Conservation (phyloP, 2,888 invertebrate genomes). For the Parnassius glacialis region DNA sequence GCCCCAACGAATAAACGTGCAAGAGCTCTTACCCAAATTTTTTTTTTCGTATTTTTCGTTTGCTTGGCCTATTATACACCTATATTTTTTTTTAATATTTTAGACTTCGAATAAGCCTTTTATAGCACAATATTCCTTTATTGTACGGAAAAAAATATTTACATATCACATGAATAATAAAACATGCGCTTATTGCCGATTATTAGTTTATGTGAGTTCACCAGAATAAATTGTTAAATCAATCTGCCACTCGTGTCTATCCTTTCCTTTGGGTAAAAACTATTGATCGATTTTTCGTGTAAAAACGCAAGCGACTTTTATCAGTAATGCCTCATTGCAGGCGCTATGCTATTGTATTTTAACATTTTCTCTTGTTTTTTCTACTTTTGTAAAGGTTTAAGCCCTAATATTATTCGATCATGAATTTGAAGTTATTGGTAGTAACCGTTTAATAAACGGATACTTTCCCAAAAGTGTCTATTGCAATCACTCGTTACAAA, state of each 20-base stretch:
- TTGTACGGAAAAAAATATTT: constrained; percentile 3
- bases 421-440: constrained; percentile 4
- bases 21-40: too few relatives aligned
- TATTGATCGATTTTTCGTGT: background rate
- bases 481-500: constrained; percentile 2
- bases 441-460: constrained; percentile 3
- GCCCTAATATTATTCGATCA: constrained; percentile 4
- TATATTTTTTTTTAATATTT: background rate
- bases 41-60: constrained; percentile 2
- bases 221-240: constrained; percentile 17
- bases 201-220: constrained; percentile 18
- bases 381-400: background rate
- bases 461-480: constrained; percentile 1
- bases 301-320: too few relatives aligned
- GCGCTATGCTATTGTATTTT: constrained; percentile 2
- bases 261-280: constrained; percentile 1
- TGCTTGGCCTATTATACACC: constrained; percentile 2
- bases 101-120: constrained; percentile 3
- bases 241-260: constrained; percentile 4
- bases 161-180: constrained; percentile 13
- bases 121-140: constrained; percentile 2
- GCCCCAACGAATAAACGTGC: too few relatives aligned
- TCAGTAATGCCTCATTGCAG: too few relatives aligned
- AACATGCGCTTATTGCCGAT: constrained; percentile 21
- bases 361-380: background rate